These are phyloP conservation scores for Bradypodion ventrale DNA, from an alignment of 2,797 vertebrate species.

Conservation along the genomic window DNA sequence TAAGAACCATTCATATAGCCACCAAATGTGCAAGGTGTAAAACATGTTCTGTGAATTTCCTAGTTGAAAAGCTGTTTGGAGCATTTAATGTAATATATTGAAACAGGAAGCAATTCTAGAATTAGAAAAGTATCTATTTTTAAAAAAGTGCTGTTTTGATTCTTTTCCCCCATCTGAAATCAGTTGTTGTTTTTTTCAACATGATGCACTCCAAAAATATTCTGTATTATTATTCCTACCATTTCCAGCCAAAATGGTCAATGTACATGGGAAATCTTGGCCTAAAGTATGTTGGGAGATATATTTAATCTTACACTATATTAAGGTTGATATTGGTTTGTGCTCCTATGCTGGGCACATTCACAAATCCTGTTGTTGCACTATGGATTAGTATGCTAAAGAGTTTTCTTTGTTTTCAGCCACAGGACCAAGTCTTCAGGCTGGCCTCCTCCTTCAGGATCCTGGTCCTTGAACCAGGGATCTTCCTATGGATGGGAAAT, in stretches of 20 bases:
- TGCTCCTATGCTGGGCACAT: not conserved
- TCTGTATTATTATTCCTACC: too few relatives aligned
- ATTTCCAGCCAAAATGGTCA: too few relatives aligned
- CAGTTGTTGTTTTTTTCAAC: too few relatives aligned
- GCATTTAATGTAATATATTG: not conserved
- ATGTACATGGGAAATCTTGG: too few relatives aligned
- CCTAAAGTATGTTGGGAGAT: not conserved
- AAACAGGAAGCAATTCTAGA: not conserved
- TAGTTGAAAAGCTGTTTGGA: not conserved
- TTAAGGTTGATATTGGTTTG: not conserved
- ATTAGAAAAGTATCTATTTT: too few relatives aligned
- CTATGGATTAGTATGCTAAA: conserved; percentile 1
- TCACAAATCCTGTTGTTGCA: not conserved
- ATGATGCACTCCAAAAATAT: too few relatives aligned
- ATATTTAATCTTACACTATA: not conserved
- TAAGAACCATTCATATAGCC: not conserved
- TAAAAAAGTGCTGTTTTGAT: too few relatives aligned
- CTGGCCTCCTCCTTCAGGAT: conserved; percentile 90
- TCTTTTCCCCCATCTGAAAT: too few relatives aligned
- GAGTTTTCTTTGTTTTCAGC: conserved; percentile 72
- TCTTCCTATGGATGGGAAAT: conserved; percentile 98
- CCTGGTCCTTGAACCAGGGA: conserved; percentile 90
- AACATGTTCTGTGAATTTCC: not conserved
- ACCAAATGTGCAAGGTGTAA: not conserved
- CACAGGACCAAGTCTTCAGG: conserved; percentile 93